Evolutionary conservation across 2,113 vertebrate genomes (phyloP).

Genomic region (Uria lomvia): DNA sequence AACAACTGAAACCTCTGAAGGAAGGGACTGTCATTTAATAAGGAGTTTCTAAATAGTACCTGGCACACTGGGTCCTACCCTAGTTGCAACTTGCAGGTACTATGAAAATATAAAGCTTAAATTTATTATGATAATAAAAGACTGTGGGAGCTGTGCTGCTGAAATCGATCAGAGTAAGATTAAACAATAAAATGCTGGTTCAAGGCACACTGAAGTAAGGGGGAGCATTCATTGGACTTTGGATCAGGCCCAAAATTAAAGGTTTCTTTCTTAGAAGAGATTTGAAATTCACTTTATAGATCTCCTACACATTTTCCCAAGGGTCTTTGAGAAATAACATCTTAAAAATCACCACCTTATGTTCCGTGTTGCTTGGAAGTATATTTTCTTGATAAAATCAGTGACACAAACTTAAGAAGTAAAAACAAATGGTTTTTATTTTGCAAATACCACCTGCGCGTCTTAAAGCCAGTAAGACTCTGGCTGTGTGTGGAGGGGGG

Average conservation of each 20-base stretch:
- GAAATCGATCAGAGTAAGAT: constrained; percentile 24
- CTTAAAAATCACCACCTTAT: background rate
- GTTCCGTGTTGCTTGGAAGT: background rate
- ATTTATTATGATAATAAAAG: constrained; percentile 59
- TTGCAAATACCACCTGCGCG: constrained; percentile 19
- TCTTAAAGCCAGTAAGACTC: constrained; percentile 20
- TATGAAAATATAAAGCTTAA: constrained; percentile 12
- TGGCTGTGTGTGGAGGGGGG: background rate
- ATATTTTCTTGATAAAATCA: constrained; percentile 16
- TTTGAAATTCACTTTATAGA: background rate
- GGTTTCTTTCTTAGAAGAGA: background rate
- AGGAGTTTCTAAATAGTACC: background rate
- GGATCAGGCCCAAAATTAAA: background rate
- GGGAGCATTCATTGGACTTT: background rate
- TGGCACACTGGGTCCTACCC: background rate
- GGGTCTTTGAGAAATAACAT: background rate
- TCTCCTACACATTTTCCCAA: background rate
- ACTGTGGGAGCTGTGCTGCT: background rate
- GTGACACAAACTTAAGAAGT: background rate
- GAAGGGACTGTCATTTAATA: background rate
- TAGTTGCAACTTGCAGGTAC: background rate
- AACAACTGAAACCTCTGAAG: background rate
- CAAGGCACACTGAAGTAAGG: background rate
- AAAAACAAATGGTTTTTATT: constrained; percentile 20
- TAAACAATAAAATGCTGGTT: constrained; percentile 37